Evolutionary conservation across 1,140 invertebrate species (phyloP), one percentile per base, ranked within the genome.

Genomic region (Zophobas morio): DNA sequence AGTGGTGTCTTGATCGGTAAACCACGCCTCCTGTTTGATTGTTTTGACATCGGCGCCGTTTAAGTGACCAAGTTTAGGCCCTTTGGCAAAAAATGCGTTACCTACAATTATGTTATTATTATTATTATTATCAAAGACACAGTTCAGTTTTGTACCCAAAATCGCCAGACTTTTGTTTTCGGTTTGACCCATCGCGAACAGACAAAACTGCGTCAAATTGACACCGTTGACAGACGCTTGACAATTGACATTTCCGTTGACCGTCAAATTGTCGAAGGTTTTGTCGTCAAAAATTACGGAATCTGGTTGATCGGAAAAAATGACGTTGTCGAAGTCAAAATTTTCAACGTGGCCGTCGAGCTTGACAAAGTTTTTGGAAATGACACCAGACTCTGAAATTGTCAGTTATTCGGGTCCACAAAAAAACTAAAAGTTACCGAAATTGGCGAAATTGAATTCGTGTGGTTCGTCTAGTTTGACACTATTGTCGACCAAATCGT

Each of bases 381-480:
- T 49, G 37, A 72, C 57, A 5, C 2, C 5, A 56, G 35, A 40
- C 20, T 57, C 73, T 71, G 32, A 3, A 74, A 60, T 6, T 5
- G 57, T 56, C 8, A 39, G 4, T 78, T 5, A 49, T 6, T 54
- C 32, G 32, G 33, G 20, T 74, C 39, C 36, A 70, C 74, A 42
- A 76, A 42, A 37, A 76, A 35, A 20, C 20, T 20, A 20, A 40
- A 57, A 82, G 70, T 79, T 84, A 88, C 87, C 83, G 83, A 88
- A 88, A 70, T 77, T 80, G 6, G 84, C 85, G 4, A 75, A 39
- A 70, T 83, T 71, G 76, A 88, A 82, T 39, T 80, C 71, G 71
- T 84, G 82, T 47, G 82, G 77, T 63, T 83, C 83, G 80, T 88
- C 86, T 0, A 84, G 78, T 78, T 86, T 86, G 35, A 88, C 86